Evolutionary conservation across 30 jellyfish, hydroid and myxozoan genomes (phyloP), one percentile per base, ranked within the genome.

Genomic region (Chrysaora quinquecirrha): DNA sequence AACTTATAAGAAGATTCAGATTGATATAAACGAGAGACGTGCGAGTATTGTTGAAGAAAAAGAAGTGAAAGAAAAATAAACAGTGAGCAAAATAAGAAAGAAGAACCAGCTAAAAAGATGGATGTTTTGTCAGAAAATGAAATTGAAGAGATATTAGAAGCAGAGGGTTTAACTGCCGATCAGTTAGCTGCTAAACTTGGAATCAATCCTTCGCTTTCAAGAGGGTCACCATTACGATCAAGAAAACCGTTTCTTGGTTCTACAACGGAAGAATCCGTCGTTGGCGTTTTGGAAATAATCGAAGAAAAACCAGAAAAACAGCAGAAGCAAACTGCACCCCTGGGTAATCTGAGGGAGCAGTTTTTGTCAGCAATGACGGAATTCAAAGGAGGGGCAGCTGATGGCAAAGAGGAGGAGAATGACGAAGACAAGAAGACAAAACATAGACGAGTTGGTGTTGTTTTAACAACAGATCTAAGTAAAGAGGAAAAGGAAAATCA

Each of bases 141-240:
- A 61, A 77, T 90, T 6, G 96, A 90, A 20, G 62, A 31, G 46
- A 84, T 90, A 66, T 14, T 84, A 23, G 75, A 71, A 71, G 83
- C 89, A 1, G 97, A 89, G 64, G 97, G 97, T 4, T 25, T 90
- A 30, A 70, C 96, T 18, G 96, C 92, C 21, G 88, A 90, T 1
- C 96, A 90, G 33, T 65, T 90, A 27, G 97, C 97, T 2, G 77
- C 73, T 1, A 75, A 76, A 16, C 83, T 90, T n/a, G 97, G 96
- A 2, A 72, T 83, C 38, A 84, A 90, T 58, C 97, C 97, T 1
- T 90, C 97, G 4, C 27, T 90, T 30, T 87, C 89, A 65, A 87
- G 84, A 49, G 96, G 86, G 12, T 56, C 86, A 2, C 87, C 87
- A 3, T 25, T 73, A 28, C 75, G 87, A 47, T 20, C 87, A 7